Base-by-base conservation (phyloP, 2,113 vertebrate genomes). In the Corydoras sp. region DNA sequence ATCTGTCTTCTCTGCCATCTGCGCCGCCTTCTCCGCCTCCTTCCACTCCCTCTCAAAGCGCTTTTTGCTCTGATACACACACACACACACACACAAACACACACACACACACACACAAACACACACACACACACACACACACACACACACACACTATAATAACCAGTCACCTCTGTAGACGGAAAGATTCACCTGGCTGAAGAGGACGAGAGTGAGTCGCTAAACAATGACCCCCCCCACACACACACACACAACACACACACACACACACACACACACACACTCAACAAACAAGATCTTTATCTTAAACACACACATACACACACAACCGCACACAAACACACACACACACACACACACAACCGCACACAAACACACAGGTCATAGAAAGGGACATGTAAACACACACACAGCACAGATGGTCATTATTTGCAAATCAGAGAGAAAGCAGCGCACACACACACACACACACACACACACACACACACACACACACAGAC, bases 11-110 rank as follows among this genome's bases (percentile, higher is more conserved):
- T 95, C 93, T 0, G 93, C 93, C 0, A 88, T 87, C 79, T 91
- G 90, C 6, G 90, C 86, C 0, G 93, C 87, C 24, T 92, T 91
- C 78, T 95, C 93, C 0, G 92, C 93, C 79, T 95, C 93, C 59
- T 90, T 85, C 88, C 93, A 95, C 73, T 95, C 93, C 13, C 92
- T 88, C 74, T 95, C 93, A 58, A 95, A 95, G 11, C 92, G 93
- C 11, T 91, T 92, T 85, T 95, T 95, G 82, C 92, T 95, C 93
- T 95, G 77, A 0, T 14, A 30, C 11, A 51, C 13, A 55, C 15
- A 73, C 13, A 68, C 24, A 69, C 30, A 55, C 14, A n/a, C n/a
- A n/a, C n/a, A n/a, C n/a, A n/a, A n/a, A n/a, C n/a, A n/a, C n/a
- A n/a, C n/a, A n/a, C n/a, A n/a, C n/a, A n/a, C n/a, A n/a, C n/a